A percentile compares a stretch with the other conserved stretches of the same genome.
These are phyloP conservation scores for Blastobasis adustella DNA, from an alignment of 2,888 invertebrate genomes.

Conservation along the genomic window DNA sequence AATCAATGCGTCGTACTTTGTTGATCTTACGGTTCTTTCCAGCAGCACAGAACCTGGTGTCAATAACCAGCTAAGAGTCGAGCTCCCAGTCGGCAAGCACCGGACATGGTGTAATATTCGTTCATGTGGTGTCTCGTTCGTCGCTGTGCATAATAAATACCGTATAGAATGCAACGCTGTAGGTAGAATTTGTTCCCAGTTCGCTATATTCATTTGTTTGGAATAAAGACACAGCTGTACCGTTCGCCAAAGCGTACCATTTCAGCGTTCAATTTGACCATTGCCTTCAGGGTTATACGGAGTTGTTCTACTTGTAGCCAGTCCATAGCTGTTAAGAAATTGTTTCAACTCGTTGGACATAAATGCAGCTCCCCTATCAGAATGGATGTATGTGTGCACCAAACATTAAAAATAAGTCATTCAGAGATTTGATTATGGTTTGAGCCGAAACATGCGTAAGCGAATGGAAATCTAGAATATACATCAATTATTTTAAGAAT, in stretches of 20 bases:
- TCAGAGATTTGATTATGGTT: slow-evolving; percentile 6
- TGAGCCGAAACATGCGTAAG: slow-evolving; percentile 2
- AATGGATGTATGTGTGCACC: slow-evolving; percentile 6
- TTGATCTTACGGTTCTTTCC: too few relatives aligned
- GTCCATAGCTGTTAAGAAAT: background rate
- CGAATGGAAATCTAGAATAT: slow-evolving; percentile 6
- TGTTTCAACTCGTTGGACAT: slow-evolving; percentile 5
- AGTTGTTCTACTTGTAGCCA: slow-evolving; percentile 8
- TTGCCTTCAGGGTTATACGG: slow-evolving; percentile 12
- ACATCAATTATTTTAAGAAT: slow-evolving; percentile 12
- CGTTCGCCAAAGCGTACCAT: background rate
- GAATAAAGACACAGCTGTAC: too few relatives aligned
- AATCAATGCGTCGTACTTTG: too few relatives aligned
- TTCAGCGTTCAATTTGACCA: background rate
- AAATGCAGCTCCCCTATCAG: slow-evolving; percentile 7
- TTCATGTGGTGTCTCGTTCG: too few relatives aligned
- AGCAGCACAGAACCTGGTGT: too few relatives aligned
- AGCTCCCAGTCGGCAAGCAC: too few relatives aligned
- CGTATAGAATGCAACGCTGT: too few relatives aligned
- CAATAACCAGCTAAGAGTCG: too few relatives aligned
- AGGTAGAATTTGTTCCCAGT: too few relatives aligned
- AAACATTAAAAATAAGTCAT: slow-evolving; percentile 5
- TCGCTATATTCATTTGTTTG: too few relatives aligned
- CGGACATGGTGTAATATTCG: too few relatives aligned
- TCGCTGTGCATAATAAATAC: too few relatives aligned